Evolutionary conservation across 2,113 vertebrate genomes (phyloP).

Genomic region (Hydrochoerus hydrochaeris): DNA sequence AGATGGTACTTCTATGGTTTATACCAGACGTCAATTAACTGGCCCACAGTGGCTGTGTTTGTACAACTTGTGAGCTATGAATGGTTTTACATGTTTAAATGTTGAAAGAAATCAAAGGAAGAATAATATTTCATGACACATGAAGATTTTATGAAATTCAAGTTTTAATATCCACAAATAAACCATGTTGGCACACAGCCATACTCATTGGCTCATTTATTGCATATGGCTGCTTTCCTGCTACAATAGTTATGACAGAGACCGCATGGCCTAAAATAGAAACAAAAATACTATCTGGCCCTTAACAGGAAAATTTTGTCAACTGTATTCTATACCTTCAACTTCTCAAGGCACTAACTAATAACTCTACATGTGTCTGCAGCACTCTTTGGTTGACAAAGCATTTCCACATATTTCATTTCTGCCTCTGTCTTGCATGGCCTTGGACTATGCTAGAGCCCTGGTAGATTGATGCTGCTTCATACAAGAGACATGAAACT

Average conservation of each 20-base stretch:
- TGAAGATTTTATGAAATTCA: conserved; percentile 17
- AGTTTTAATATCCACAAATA: background rate
- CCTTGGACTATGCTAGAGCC: too few relatives aligned
- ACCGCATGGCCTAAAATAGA: background rate
- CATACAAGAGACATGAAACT: background rate
- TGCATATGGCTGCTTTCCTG: background rate
- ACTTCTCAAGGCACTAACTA: background rate
- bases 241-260: background rate
- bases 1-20: background rate
- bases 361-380: background rate
- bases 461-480: background rate
- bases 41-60: background rate
- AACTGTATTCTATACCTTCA: background rate
- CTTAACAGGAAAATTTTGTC: background rate
- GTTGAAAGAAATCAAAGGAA: background rate
- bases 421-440: background rate
- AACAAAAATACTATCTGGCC: background rate
- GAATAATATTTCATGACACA: background rate
- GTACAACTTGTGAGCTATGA: background rate
- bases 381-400: background rate
- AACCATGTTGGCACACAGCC: background rate
- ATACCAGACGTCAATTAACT: background rate
- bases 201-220: background rate
- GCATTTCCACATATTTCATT: background rate
- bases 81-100: background rate